Percentiles rank a stretch among this genome's conserved stretches.
Evolutionary conservation across 1,140 invertebrate species (phyloP).

Genomic region (Xylocopa sonorina): DNA sequence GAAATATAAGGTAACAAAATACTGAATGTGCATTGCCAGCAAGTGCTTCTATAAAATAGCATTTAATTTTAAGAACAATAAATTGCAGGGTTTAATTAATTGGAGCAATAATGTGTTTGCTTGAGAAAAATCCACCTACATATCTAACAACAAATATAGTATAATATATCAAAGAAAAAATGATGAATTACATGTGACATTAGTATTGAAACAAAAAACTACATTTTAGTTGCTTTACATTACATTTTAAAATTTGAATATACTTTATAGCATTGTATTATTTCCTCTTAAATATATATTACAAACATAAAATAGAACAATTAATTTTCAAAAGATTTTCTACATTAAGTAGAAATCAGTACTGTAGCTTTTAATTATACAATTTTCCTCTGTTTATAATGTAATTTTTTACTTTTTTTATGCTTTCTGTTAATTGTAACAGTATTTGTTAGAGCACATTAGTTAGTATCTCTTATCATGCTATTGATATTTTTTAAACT

Average conservation of each 20-base stretch:
- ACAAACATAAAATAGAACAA: background rate
- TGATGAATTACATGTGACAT: background rate
- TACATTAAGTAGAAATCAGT: no score
- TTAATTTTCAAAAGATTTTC: background rate
- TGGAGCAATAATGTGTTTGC: background rate
- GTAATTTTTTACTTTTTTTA: constrained; percentile 27
- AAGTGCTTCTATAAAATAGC: constrained; percentile 77
- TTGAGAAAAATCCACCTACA: background rate
- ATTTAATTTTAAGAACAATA: constrained; percentile 53
- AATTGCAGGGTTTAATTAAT: constrained; percentile 36
- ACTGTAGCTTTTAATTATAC: background rate
- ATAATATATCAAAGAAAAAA: background rate
- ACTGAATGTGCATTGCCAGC: constrained; percentile 78
- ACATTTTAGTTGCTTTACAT: background rate
- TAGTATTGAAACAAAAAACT: background rate
- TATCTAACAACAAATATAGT: constrained; percentile 16
- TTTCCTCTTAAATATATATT: background rate
- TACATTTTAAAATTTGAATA: background rate
- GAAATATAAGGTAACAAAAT: constrained; percentile 59
- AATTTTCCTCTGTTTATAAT: background rate
- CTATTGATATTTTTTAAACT: constrained; percentile 35
- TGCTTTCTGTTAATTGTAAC: constrained; percentile 19
- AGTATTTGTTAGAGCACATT: background rate
- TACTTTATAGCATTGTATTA: background rate
- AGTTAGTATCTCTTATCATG: constrained; percentile 47